These are phyloP conservation scores for Lamprotornis superbus DNA, from an alignment of 2,113 vertebrate species.

Conservation along the genomic window DNA sequence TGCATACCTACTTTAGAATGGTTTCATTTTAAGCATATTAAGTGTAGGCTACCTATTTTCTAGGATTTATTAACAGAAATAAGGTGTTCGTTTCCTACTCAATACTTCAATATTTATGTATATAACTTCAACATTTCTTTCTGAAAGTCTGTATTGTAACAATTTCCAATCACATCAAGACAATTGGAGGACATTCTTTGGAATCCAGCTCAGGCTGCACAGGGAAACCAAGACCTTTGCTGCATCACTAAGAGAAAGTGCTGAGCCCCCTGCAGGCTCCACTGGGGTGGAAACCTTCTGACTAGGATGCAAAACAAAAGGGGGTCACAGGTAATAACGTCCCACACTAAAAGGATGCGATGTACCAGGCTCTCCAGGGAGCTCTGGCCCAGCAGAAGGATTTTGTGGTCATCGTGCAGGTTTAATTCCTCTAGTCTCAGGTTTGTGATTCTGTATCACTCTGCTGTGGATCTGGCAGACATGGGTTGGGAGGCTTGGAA, in stretches of 20 bases:
- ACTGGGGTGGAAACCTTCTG: background rate
- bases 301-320: background rate
- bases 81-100: background rate
- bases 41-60: background rate
- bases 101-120: background rate
- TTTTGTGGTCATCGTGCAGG: background rate
- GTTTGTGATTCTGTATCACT: background rate
- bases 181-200: background rate
- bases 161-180: background rate
- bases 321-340: fast-evolving
- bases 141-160: background rate
- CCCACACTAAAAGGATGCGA: background rate
- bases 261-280: background rate
- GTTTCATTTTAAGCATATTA: background rate
- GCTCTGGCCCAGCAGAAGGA: background rate
- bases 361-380: background rate
- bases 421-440: background rate
- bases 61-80: background rate
- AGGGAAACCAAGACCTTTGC: background rate
- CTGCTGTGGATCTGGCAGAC: background rate
- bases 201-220: background rate
- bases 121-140: background rate
- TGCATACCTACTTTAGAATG: background rate
- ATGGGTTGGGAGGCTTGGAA: background rate
- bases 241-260: background rate